phyloP scores from a whole-genome alignment of 2,113 vertebrate species.

The Baryphthengus martii region DNA sequence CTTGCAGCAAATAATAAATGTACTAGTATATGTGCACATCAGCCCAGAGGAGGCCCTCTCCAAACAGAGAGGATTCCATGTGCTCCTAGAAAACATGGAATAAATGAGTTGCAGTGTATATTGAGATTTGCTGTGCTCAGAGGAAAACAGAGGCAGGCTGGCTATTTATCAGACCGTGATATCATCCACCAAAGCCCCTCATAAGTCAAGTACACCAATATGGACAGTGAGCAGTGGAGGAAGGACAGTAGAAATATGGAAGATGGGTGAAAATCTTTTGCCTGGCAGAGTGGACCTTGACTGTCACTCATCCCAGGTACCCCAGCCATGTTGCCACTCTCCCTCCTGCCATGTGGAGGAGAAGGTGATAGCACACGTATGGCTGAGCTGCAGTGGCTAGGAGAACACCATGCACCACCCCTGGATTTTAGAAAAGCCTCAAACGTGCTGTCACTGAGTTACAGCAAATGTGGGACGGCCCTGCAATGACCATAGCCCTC shows the following conservation, averaged over 20 bases:
- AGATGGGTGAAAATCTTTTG: background rate
- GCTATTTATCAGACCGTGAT: background rate
- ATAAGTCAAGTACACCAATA: background rate
- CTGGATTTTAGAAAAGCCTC: background rate
- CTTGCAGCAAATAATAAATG: background rate
- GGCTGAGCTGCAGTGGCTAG: background rate
- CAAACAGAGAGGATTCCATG: background rate
- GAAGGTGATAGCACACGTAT: background rate
- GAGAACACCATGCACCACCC: background rate
- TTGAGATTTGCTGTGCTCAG: background rate
- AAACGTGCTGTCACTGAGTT: background rate
- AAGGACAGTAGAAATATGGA: accelerated
- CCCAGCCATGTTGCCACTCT: background rate
- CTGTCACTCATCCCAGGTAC: no score
- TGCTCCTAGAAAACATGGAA: background rate
- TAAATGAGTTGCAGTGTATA: accelerated
- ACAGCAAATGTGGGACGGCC: accelerated
- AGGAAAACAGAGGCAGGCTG: background rate
- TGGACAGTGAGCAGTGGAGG: background rate
- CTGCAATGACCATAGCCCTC: background rate
- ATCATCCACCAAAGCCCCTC: background rate
- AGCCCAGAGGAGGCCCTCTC: no score
- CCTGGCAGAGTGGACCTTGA: background rate
- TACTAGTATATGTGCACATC: accelerated
- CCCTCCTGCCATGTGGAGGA: background rate